A percentile compares a stretch with the other conserved stretches of the same genome.
These are phyloP conservation scores for Balearica regulorum DNA, from an alignment of 2,797 vertebrate species.

Conservation along the genomic window DNA sequence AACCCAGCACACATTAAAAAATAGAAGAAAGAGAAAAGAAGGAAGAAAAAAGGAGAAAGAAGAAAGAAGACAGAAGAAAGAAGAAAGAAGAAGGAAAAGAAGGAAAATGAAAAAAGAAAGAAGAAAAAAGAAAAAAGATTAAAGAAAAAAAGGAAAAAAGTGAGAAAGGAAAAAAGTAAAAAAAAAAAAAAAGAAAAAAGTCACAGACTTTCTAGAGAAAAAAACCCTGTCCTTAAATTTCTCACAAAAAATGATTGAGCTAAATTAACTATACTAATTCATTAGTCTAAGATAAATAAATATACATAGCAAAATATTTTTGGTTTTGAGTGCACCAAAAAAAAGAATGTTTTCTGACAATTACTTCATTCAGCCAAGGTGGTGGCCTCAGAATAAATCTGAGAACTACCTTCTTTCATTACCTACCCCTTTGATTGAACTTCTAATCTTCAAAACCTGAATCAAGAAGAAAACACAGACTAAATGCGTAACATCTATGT, in stretches of 20 bases:
- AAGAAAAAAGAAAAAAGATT: rapidly evolving
- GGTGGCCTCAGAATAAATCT: background rate
- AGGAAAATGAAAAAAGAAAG: too few species aligned
- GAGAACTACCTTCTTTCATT: background rate
- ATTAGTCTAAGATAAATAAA: background rate
- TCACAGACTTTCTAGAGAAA: background rate
- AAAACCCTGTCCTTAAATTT: background rate
- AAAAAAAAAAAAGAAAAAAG: background rate
- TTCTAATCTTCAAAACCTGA: background rate
- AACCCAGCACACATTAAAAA: too few species aligned
- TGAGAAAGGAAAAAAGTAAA: background rate
- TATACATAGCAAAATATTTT: background rate
- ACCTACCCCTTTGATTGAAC: background rate
- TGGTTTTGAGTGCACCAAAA: background rate
- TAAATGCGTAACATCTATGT: background rate
- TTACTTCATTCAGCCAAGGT: background rate
- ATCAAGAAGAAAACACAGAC: background rate
- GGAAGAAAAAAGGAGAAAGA: too few species aligned
- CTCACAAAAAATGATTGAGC: background rate
- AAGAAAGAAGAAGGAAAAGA: too few species aligned
- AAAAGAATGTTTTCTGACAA: background rate
- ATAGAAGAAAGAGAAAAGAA: background rate
- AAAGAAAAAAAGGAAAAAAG: too few species aligned
- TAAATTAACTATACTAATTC: too few species aligned
- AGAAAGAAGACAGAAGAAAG: too few species aligned